phyloP scores from a whole-genome alignment of 2,113 vertebrate species.

The Siphamia tubifer region DNA sequence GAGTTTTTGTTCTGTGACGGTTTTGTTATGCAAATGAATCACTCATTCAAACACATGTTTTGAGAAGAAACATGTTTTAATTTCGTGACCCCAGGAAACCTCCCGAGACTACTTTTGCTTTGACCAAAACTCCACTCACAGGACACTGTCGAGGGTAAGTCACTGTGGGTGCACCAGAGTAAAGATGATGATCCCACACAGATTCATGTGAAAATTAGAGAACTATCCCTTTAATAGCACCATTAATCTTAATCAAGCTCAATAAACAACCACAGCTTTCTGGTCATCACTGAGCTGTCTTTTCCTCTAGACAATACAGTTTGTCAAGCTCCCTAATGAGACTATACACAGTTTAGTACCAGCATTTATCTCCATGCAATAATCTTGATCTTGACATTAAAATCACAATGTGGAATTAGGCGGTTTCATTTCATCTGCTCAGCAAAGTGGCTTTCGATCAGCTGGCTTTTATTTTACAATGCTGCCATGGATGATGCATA shows the following conservation, averaged over 20 bases:
- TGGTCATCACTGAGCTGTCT: background rate
- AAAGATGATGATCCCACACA: too few species aligned
- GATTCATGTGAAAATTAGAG: too few species aligned
- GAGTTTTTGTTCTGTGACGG: too few species aligned
- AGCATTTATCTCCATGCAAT: background rate
- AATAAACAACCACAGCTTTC: background rate
- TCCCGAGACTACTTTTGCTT: too few species aligned
- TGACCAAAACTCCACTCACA: too few species aligned
- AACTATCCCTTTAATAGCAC: too few species aligned
- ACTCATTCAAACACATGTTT: too few species aligned
- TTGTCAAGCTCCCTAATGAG: background rate
- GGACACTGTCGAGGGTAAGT: too few species aligned
- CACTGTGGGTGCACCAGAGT: too few species aligned
- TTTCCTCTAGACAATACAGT: background rate
- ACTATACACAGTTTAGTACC: background rate
- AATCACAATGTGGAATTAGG: background rate
- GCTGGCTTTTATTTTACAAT: background rate
- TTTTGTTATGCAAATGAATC: too few species aligned
- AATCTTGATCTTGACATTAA: background rate
- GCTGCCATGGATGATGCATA: background rate
- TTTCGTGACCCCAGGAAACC: too few species aligned
- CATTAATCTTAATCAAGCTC: slow-evolving; percentile 1
- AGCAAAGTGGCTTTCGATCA: background rate
- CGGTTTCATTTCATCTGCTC: background rate
- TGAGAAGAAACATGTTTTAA: too few species aligned